Conservation (phyloP, 1,140 invertebrate species). For the Pararge aegeria region DNA sequence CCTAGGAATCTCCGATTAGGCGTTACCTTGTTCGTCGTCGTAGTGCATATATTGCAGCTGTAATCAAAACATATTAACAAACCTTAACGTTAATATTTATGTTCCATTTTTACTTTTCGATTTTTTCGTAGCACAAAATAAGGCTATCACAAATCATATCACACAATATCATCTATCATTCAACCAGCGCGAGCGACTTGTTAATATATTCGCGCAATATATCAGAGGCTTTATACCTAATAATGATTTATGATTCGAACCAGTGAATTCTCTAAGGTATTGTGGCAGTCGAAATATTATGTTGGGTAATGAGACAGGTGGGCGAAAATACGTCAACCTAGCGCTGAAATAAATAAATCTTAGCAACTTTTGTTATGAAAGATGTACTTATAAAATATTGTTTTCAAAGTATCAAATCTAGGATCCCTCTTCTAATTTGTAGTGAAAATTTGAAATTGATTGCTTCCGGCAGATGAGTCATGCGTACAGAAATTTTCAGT, state of each 20-base stretch:
- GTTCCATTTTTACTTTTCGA: not conserved
- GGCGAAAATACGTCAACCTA: not conserved
- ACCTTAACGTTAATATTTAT: not conserved
- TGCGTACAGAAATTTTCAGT: too few species aligned
- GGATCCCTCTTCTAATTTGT: too few species aligned
- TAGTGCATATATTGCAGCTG: too few species aligned
- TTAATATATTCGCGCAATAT: conserved; percentile 29
- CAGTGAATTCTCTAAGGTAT: conserved; percentile 11
- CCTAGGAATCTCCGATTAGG: too few species aligned
- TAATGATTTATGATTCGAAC: conserved; percentile 26
- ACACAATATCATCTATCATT: conserved; percentile 26
- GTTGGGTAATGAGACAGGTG: conserved; percentile 5
- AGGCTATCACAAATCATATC: conserved; percentile 13
- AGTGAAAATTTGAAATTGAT: too few species aligned
- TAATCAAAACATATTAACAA: too few species aligned
- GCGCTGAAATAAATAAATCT: not conserved
- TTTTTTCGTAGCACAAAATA: conserved; percentile 18
- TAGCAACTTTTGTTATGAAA: not conserved
- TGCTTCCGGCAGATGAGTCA: too few species aligned
- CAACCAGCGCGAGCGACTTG: conserved; percentile 19
- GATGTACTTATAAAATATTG: not conserved
- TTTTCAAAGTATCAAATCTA: too few species aligned
- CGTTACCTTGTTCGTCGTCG: too few species aligned
- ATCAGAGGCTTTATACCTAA: conserved; percentile 22
- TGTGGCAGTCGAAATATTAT: conserved; percentile 1